Base-by-base conservation (phyloP, 2,113 vertebrate species). In the Brachyhypopomus occidentalis region DNA sequence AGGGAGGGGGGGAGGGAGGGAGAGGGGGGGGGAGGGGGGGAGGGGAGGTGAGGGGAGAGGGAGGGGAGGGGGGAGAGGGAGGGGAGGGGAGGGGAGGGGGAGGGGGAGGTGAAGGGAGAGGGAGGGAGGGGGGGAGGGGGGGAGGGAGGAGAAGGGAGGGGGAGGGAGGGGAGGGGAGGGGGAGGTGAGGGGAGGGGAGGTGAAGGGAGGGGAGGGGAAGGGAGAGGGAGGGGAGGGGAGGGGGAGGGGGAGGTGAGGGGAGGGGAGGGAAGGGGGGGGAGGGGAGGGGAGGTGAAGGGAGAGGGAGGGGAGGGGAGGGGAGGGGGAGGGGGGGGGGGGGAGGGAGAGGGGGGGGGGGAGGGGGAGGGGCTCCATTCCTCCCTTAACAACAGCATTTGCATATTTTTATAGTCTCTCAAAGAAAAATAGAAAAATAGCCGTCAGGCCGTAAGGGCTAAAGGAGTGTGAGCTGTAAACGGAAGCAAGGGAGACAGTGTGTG, bases 351-450 rank as follows among this genome's bases (percentile, higher is more conserved):
- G n/a, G 75, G 69, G 79, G 78, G 82, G 0, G 41, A 1, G 83
- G 87, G 85, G 81, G 86, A 90, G 87, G 77, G 81, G 83, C 62
- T 64, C 27, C 25, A 71, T 92, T 88, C 87, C 85, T 62, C 79
- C 87, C 90, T 91, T 89, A 92, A 93, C 91, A 93, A 92, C 88
- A 88, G 87, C 90, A 93, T 94, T 94, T 93, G 92, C 92, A 94
- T 94, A 92, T 93, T 92, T 93, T 91, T 89, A 92, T 92, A 89
- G 88, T 91, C 88, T 87, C 84, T 90, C 83, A 81, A 86, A 85
- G 80, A 83, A 87, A 94, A 93, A 93, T 91, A 85, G 80, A 84
- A 88, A 94, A 93, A 93, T 91, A 93, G 93, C 92, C 93, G 81
- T 88, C 77, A 93, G 93, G 92, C 55, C 89, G 88, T 88, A 88